phyloP scores from a whole-genome alignment of 1,140 invertebrate species.

The Lepidotrigona ventralis region DNA sequence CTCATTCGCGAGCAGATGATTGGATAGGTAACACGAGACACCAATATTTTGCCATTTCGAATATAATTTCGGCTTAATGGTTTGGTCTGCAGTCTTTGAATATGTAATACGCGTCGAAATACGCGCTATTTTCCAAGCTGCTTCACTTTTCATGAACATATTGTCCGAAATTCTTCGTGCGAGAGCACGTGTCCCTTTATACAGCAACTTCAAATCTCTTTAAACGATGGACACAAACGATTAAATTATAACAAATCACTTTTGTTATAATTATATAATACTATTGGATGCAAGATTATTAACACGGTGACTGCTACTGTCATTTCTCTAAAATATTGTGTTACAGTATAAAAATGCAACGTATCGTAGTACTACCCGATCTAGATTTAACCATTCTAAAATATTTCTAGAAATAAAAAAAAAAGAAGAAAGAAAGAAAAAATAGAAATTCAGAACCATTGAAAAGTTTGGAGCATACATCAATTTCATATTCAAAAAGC shows the following conservation, averaged over 20 bases:
- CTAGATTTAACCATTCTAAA: too few species aligned
- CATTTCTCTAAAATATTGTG: too few species aligned
- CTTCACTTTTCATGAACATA: slow-evolving; percentile 13
- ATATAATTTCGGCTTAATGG: slow-evolving; percentile 7
- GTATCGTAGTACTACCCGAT: too few species aligned
- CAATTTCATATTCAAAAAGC: too few species aligned
- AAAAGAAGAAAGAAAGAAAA: too few species aligned
- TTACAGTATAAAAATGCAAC: too few species aligned
- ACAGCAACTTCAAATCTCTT: background rate
- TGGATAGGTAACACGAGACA: background rate
- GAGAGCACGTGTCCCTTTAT: background rate
- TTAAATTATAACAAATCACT: too few species aligned
- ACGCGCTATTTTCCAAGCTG: background rate
- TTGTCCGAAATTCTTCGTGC: background rate
- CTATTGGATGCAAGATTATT: too few species aligned
- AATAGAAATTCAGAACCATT: too few species aligned
- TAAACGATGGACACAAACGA: background rate
- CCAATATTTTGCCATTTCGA: background rate
- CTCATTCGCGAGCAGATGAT: background rate
- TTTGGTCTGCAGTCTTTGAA: background rate
- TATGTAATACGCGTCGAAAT: background rate
- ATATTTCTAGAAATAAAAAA: too few species aligned
- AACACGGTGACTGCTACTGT: too few species aligned
- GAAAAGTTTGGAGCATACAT: too few species aligned
- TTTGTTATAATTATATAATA: background rate